Percentiles rank a stretch among this genome's conserved stretches.
Evolutionary conservation across 2,888 invertebrate genomes (phyloP).

Genomic region (Sicus ferrugineus): DNA sequence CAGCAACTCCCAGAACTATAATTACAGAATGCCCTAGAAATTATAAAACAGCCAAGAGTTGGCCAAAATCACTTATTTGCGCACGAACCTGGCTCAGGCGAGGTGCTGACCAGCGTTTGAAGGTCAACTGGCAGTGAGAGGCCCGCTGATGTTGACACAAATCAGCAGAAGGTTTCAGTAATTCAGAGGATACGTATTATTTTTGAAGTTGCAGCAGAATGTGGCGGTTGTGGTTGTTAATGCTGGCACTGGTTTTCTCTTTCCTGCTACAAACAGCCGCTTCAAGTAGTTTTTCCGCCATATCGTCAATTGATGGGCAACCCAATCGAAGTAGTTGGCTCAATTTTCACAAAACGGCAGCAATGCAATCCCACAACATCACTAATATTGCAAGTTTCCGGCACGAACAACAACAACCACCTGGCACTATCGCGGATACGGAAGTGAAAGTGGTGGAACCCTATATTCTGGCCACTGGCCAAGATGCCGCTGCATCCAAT

Average conservation of each 20-base stretch:
- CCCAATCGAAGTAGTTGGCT: not conserved
- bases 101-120: constrained; percentile 19
- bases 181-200: too few relatives aligned
- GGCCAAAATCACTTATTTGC: constrained; percentile 45
- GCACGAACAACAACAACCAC: constrained; percentile 37
- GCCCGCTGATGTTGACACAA: too few relatives aligned
- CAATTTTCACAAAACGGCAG: constrained; percentile 8
- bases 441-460: not conserved
- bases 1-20: constrained; percentile 13
- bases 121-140: too few relatives aligned
- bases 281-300: constrained; percentile 38
- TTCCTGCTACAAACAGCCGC: constrained; percentile 17
- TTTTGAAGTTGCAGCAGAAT: not conserved
- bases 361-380: constrained; percentile 30
- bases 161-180: too few relatives aligned
- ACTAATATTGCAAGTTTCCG: constrained; percentile 47
- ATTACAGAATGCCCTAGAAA: constrained; percentile 8
- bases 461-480: not conserved
- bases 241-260: not conserved
- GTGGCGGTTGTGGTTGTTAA: not conserved
- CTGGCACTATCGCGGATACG: not conserved
- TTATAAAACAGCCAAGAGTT: constrained; percentile 50
- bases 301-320: constrained; percentile 12
- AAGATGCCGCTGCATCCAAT: not conserved
- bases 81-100: constrained; percentile 35